phyloP scores from a whole-genome alignment of 53 echinoderm and acorn worm genomes.

The Zoroaster sp. region DNA sequence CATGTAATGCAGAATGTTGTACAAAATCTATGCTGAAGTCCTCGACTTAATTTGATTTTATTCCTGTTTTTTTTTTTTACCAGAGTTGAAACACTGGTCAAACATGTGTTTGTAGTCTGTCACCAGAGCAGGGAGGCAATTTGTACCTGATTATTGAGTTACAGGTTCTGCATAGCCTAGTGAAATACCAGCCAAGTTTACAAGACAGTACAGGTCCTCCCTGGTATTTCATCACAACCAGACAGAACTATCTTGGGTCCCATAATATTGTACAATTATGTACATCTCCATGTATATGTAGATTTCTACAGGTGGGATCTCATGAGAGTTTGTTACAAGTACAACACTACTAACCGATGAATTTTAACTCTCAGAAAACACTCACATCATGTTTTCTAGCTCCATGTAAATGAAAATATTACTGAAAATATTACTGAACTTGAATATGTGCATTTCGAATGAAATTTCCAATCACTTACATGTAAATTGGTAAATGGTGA shows the following conservation, averaged over 20 bases:
- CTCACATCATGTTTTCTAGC: too few relatives aligned
- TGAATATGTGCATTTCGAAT: too few relatives aligned
- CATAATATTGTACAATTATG: too few relatives aligned
- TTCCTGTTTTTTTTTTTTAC: neutral
- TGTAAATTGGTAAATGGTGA: too few relatives aligned
- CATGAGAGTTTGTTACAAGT: too few relatives aligned
- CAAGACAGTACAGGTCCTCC: slow-evolving; percentile 6
- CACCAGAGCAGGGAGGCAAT: slow-evolving; percentile 41
- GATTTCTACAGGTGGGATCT: too few relatives aligned
- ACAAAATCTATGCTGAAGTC: neutral
- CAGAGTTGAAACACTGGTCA: slow-evolving; percentile 34
- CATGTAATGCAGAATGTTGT: neutral
- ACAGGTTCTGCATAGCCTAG: slow-evolving; percentile 34
- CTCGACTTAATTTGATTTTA: neutral
- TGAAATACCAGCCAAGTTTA: slow-evolving; percentile 53
- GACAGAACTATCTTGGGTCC: neutral
- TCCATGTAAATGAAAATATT: too few relatives aligned
- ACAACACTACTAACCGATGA: too few relatives aligned
- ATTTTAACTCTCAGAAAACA: too few relatives aligned
- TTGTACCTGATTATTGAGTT: slow-evolving; percentile 46
- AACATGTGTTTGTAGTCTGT: slow-evolving; percentile 2
- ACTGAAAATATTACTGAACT: too few relatives aligned
- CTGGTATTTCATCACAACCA: neutral
- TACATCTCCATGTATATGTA: too few relatives aligned
- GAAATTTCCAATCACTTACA: too few relatives aligned